A percentile compares a stretch with the other conserved stretches of the same genome.
phyloP scores from a whole-genome alignment of 2,797 vertebrate species.

The Acridotheres tristis region DNA sequence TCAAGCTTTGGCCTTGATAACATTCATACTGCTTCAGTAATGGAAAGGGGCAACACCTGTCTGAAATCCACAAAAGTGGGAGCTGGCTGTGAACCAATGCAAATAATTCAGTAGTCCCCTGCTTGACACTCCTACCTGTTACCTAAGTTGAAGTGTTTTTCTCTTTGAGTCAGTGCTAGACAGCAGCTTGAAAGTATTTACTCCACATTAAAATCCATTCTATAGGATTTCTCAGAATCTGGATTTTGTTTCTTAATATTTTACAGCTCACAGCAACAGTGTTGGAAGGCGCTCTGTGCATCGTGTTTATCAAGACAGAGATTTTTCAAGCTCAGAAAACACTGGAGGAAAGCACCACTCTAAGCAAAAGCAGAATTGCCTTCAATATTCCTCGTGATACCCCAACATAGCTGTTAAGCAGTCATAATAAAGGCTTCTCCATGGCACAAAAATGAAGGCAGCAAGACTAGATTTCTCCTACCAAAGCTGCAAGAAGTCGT shows the following conservation, averaged over 20 bases:
- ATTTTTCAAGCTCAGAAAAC: not conserved
- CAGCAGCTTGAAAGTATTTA: not conserved
- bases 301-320: not conserved
- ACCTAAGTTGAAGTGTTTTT: not conserved
- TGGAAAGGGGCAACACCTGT: not conserved
- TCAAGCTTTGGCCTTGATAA: not conserved
- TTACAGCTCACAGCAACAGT: not conserved
- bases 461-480: not conserved
- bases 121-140: not conserved
- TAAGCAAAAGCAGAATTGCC: not conserved
- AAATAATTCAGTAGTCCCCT: not conserved
- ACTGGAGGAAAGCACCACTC: not conserved
- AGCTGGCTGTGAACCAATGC: not conserved
- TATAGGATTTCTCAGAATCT: not conserved
- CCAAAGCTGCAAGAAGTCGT: not conserved
- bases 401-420: not conserved
- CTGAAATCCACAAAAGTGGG: not conserved
- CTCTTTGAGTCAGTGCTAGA: not conserved
- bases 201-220: not conserved
- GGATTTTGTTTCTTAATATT: not conserved
- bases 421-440: not conserved
- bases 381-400: not conserved
- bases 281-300: not conserved
- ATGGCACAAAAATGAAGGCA: not conserved
- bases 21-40: not conserved